Evolutionary conservation across 2,888 invertebrate genomes (phyloP).

Genomic region (Philonicus albiceps): DNA sequence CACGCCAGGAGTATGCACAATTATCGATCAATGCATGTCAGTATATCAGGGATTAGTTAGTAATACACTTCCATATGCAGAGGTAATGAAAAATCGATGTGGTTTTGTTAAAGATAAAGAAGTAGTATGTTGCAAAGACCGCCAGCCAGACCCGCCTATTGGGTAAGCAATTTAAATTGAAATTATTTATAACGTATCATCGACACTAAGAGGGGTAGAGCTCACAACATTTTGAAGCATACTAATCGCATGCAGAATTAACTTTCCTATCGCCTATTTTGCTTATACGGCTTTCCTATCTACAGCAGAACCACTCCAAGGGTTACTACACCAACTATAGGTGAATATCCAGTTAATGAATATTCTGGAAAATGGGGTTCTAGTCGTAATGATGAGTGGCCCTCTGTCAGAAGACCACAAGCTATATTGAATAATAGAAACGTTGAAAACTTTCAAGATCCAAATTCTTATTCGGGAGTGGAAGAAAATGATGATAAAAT

Average conservation of each 20-base stretch:
- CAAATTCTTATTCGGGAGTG: background rate
- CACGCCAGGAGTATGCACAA: background rate
- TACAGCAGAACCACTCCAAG: background rate
- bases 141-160: background rate
- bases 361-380: background rate
- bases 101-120: background rate
- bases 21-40: background rate
- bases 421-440: background rate
- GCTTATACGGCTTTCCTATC: background rate
- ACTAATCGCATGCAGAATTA: background rate
- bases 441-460: background rate
- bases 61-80: background rate
- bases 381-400: background rate
- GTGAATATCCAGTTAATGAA: background rate
- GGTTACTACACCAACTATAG: background rate
- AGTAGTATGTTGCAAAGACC: background rate
- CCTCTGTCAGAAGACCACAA: background rate
- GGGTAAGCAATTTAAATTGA: background rate
- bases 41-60: background rate
- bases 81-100: background rate
- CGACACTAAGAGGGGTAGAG: background rate
- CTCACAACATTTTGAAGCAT: background rate
- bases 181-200: background rate
- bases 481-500: background rate
- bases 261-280: background rate